A percentile compares a stretch with the other conserved stretches of the same genome.
Evolutionary conservation across 35 echinoderm and acorn worm genomes (phyloP).

Genomic region (Amphiura filiformis): DNA sequence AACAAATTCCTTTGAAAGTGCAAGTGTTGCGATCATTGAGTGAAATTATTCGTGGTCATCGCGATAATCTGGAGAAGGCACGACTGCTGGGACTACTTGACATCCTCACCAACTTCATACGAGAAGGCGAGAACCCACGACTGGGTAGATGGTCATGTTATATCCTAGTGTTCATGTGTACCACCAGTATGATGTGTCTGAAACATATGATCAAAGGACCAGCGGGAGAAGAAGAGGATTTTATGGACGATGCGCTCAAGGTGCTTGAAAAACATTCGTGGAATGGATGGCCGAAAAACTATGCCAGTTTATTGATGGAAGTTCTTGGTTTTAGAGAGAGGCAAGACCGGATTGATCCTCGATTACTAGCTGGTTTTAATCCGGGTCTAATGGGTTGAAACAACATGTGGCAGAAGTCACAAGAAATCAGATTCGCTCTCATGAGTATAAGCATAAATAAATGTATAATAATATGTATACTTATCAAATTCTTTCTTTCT

Average conservation of each 20-base stretch:
- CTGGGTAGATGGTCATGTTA: conserved; percentile 74
- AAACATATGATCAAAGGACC: neutral
- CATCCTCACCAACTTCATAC: conserved; percentile 25
- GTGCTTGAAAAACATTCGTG: conserved; percentile 60
- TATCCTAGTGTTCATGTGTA: conserved; percentile 46
- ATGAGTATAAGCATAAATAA: too few relatives aligned
- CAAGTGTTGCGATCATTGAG: conserved; percentile 62
- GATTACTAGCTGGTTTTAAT: neutral
- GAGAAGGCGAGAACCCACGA: conserved; percentile 11
- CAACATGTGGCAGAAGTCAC: too few relatives aligned
- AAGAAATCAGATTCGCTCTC: too few relatives aligned
- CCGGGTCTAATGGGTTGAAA: neutral
- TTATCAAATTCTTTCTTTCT: too few relatives aligned
- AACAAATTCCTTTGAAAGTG: conserved; percentile 34
- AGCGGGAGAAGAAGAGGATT: neutral
- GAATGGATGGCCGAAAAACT: conserved; percentile 87
- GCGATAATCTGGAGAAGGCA: conserved; percentile 44
- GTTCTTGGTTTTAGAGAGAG: conserved; percentile 37
- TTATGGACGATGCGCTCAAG: conserved; percentile 21
- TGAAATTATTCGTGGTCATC: conserved; percentile 73
- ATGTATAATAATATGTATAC: too few relatives aligned
- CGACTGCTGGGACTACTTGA: neutral
- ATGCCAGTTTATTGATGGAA: conserved; percentile 52
- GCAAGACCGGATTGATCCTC: neutral
- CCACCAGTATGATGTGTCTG: conserved; percentile 12